Percentiles rank a stretch among this genome's conserved stretches.
Conservation (phyloP, 1,140 invertebrate genomes). For the Euwallacea similis region DNA sequence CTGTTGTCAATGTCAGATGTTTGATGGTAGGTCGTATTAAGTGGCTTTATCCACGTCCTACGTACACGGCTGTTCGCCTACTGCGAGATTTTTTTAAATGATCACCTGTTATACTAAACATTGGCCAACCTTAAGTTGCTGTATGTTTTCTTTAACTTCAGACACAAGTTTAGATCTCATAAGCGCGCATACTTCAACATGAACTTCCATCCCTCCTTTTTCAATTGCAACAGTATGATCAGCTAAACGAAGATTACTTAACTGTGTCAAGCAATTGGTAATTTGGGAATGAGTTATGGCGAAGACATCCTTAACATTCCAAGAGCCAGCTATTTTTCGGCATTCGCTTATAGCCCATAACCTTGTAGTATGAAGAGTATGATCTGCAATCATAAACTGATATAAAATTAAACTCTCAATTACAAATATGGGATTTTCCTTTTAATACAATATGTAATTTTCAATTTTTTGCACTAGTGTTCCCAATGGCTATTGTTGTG, state of each 20-base stretch:
- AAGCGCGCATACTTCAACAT: constrained; percentile 69
- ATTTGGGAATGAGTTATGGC: constrained; percentile 65
- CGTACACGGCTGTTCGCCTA: too few relatives aligned
- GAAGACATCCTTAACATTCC: constrained; percentile 66
- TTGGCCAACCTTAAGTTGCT: constrained; percentile 66
- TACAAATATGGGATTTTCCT: not conserved
- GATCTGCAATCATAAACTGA: constrained; percentile 57
- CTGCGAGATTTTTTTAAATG: too few relatives aligned
- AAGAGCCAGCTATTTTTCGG: constrained; percentile 68
- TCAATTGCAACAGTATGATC: constrained; percentile 61
- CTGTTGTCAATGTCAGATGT: too few relatives aligned
- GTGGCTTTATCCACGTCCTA: too few relatives aligned
- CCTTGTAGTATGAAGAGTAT: constrained; percentile 73
- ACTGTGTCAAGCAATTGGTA: constrained; percentile 64
- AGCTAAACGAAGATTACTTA: constrained; percentile 64
- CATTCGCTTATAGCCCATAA: constrained; percentile 72
- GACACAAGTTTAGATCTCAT: constrained; percentile 77
- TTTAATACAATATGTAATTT: not conserved
- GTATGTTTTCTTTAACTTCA: constrained; percentile 71
- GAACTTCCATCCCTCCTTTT: constrained; percentile 55
- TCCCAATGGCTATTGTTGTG: too few relatives aligned
- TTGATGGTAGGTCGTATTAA: too few relatives aligned
- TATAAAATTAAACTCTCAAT: not conserved
- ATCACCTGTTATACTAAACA: too few relatives aligned
- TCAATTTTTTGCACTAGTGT: not conserved